A percentile compares a stretch with the other conserved stretches of the same genome.
Evolutionary conservation across 2,888 invertebrate genomes (phyloP).

Genomic region (Dorcus hopei): DNA sequence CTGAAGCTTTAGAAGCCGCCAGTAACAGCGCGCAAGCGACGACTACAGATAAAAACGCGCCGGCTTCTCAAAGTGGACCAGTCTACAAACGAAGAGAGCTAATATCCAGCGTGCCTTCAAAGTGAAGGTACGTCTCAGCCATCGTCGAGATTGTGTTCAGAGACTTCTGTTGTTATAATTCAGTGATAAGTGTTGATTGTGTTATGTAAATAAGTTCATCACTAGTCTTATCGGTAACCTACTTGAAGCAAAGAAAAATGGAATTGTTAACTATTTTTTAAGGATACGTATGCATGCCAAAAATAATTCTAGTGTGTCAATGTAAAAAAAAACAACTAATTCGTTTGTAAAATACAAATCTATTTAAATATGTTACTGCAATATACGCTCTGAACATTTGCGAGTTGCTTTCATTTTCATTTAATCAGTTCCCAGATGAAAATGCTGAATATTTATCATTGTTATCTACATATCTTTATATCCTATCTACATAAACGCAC

Average conservation of each 20-base stretch:
- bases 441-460: too few relatives aligned
- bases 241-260: background rate
- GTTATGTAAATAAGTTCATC: background rate
- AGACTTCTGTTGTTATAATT: constrained; percentile 3
- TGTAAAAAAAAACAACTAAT: constrained; percentile 7
- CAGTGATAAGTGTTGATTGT: constrained; percentile 1
- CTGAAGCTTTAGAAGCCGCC: constrained; percentile 48
- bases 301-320: constrained; percentile 5
- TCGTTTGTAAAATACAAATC: constrained; percentile 13
- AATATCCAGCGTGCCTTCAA: constrained; percentile 69
- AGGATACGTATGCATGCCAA: constrained; percentile 2
- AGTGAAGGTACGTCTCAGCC: background rate
- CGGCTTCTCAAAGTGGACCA: constrained; percentile 39
- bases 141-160: constrained; percentile 7
- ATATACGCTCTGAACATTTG: background rate
- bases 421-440: background rate
- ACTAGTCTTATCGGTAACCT: background rate
- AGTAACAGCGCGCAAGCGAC: constrained; percentile 14
- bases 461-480: too few relatives aligned
- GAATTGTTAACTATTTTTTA: constrained; percentile 2
- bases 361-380: constrained; percentile 4
- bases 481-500: too few relatives aligned
- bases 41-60: constrained; percentile 3
- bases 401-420: background rate
- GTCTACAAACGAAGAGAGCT: constrained; percentile 79